Evolutionary conservation across 2,113 vertebrate species (phyloP).

Genomic region (Sorex araneus): DNA sequence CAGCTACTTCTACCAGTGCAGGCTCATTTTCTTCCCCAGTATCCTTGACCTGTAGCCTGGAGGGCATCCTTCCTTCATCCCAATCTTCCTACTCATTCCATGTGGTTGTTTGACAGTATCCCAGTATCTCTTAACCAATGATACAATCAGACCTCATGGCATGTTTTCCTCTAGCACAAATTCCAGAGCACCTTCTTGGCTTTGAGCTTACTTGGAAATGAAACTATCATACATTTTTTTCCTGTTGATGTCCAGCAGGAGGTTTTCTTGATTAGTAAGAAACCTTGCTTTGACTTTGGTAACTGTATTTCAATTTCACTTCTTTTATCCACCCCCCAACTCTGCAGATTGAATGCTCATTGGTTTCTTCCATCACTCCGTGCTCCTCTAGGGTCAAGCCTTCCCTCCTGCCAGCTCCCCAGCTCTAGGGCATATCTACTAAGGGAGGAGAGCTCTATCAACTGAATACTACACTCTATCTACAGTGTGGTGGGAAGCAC

Average conservation of each 20-base stretch:
- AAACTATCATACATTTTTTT: neutral
- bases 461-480: no score
- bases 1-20: no score
- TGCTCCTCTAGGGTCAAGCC: accelerated
- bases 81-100: no score
- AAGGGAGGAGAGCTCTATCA: neutral
- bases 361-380: neutral
- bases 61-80: no score
- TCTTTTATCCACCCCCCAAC: neutral
- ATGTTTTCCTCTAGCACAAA: neutral
- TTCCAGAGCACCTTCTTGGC: neutral
- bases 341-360: neutral
- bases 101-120: no score
- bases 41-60: no score
- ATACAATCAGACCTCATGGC: neutral
- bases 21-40: no score
- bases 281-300: no score
- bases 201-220: no score
- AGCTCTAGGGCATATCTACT: neutral
- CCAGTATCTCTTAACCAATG: neutral
- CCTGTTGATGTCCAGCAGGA: accelerated
- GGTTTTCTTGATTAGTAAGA: neutral
- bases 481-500: no score
- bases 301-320: neutral
- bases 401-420: accelerated